Evolutionary conservation across 2,888 invertebrate species (phyloP).

Genomic region (Eupithecia dodoneata): DNA sequence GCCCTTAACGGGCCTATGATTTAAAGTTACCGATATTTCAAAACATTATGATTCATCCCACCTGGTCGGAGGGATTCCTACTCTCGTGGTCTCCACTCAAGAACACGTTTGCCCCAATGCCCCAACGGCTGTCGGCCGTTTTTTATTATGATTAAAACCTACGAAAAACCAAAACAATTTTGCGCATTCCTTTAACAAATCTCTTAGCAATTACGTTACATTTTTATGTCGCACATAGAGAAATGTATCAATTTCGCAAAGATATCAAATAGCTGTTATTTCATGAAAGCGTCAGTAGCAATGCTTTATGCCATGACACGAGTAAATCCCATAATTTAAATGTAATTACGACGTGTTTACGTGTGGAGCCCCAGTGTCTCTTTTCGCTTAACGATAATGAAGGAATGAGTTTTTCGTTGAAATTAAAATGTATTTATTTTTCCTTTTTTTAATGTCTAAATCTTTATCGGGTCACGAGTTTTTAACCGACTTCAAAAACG

Average conservation of each 20-base stretch:
- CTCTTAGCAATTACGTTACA: background rate
- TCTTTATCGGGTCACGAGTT: background rate
- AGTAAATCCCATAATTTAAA: constrained; percentile 40
- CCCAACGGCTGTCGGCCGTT: too few species aligned
- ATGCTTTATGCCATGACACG: constrained; percentile 31
- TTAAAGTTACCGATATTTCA: too few species aligned
- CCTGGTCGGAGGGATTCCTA: too few species aligned
- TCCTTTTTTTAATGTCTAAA: background rate
- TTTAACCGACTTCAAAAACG: background rate
- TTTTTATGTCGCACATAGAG: background rate
- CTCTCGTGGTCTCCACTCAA: too few species aligned
- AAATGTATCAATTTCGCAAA: background rate
- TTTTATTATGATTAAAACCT: too few species aligned
- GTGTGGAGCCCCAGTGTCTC: constrained; percentile 32
- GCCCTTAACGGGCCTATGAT: too few species aligned
- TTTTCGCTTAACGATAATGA: constrained; percentile 10
- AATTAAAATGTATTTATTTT: background rate
- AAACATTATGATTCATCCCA: too few species aligned
- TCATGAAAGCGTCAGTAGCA: constrained; percentile 20
- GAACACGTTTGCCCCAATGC: too few species aligned
- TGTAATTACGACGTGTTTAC: constrained; percentile 38
- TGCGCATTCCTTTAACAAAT: background rate
- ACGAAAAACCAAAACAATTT: background rate
- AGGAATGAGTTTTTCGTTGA: background rate
- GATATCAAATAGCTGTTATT: background rate